These are phyloP conservation scores for Eremophila alpestris DNA, from an alignment of 2,797 vertebrate species.

Conservation along the genomic window DNA sequence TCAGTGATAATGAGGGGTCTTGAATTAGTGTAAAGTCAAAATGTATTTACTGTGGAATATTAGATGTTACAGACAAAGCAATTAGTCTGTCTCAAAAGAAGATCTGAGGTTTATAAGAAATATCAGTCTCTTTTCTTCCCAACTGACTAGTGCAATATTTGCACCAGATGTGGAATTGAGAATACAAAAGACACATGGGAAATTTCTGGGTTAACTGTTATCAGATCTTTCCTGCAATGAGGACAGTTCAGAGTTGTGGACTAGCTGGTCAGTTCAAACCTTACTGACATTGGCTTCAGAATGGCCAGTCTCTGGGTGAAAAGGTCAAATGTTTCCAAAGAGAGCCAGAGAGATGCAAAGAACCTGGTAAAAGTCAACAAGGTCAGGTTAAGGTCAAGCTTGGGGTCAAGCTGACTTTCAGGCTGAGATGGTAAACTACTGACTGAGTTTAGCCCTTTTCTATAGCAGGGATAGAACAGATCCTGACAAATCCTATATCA, in stretches of 20 bases:
- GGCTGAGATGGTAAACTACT: constrained; percentile 65
- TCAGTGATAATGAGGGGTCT: background rate
- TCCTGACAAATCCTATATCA: constrained; percentile 58
- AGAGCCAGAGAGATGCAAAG: constrained; percentile 9
- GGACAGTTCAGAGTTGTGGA: background rate
- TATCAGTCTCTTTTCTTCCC: background rate
- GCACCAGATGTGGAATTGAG: background rate
- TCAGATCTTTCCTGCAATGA: background rate
- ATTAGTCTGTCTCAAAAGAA: background rate
- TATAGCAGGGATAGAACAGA: constrained; percentile 13
- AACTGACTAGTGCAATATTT: constrained; percentile 14
- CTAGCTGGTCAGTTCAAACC: background rate
- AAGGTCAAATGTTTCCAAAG: constrained; percentile 45
- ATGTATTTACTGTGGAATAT: background rate
- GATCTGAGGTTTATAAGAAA: background rate
- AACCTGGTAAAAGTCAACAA: constrained; percentile 51
- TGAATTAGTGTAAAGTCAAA: background rate
- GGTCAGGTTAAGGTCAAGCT: constrained; percentile 64
- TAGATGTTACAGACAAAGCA: background rate
- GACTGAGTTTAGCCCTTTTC: constrained; percentile 61
- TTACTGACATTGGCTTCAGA: background rate
- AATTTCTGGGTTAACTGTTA: background rate
- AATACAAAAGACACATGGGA: background rate
- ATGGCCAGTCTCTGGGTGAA: constrained; percentile 31
- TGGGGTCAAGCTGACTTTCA: constrained; percentile 61